Evolutionary conservation across 2,113 vertebrate genomes (phyloP).

Genomic region (Bungarus multicinctus): DNA sequence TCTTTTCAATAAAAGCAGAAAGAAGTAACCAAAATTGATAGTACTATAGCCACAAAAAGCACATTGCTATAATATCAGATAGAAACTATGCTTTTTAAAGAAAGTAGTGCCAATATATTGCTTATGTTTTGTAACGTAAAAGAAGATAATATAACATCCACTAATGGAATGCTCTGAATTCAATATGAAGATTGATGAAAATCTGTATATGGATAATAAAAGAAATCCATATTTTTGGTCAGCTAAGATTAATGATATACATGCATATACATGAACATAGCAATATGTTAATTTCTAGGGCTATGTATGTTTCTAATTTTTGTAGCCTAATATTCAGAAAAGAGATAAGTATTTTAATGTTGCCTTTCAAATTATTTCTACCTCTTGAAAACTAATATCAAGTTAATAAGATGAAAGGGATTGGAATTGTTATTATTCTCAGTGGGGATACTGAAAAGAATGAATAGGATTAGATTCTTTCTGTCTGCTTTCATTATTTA

Average conservation of each 20-base stretch:
- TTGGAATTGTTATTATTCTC: not conserved
- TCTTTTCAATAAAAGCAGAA: not conserved
- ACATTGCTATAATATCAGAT: not conserved
- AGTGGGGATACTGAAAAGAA: not conserved
- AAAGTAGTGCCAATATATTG: not conserved
- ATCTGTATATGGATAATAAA: constrained; percentile 16
- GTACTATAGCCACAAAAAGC: not conserved
- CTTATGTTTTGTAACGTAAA: not conserved
- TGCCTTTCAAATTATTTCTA: constrained; percentile 22
- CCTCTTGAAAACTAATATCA: not conserved
- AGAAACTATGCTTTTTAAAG: not conserved
- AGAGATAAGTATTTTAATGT: not conserved
- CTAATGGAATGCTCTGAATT: constrained; percentile 6
- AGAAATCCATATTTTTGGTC: constrained; percentile 12
- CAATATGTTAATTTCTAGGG: constrained; percentile 1
- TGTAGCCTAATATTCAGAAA: constrained; percentile 9
- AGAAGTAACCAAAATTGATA: not conserved
- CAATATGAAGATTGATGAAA: constrained; percentile 3
- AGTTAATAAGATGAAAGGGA: not conserved
- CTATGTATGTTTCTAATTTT: constrained; percentile 9
- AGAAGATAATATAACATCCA: constrained; percentile 12
- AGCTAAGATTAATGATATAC: constrained; percentile 16
- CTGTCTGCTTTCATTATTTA: not conserved
- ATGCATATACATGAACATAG: constrained; percentile 28
- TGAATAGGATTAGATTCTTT: not conserved